Base-by-base conservation (phyloP, 2,888 invertebrate genomes). In the Athalia rosae region DNA sequence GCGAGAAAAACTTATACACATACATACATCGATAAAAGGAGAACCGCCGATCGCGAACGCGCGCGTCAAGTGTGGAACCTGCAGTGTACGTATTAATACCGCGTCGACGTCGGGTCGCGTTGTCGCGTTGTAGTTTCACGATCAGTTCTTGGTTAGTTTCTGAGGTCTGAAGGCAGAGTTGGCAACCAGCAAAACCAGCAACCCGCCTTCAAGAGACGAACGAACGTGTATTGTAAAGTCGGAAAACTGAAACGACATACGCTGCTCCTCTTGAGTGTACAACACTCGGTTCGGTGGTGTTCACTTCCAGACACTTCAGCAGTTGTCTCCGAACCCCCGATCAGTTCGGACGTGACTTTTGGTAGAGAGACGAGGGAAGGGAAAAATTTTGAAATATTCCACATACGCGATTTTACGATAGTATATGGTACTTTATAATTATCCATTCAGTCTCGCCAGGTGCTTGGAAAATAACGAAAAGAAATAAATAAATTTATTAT, bases 321-420 rank as follows among this genome's bases (percentile, higher is more conserved):
- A 89, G 89, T 89, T 88, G 88, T 88, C 87, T 87, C 87, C 84
- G 88, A 87, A 88, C 83, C 86, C 88, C 86, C 87, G 87, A 87
- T 85, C 86, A 81, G 88, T 83, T 86, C 88, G 88, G 88, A 89
- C 88, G 88, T 85, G 79, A 79, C 79, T 77, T 78, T 61, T 53
- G 53, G 53, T 53, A 9, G 53, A 6, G 53, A 53, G 11, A 11
- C 53, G 53, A 53, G 53, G 53, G n/a, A n/a, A 9, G 53, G n/a
- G 7, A 50, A 9, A 53, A n/a, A 53, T n/a, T n/a, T 28, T 28
- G 28, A 28, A 28, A 28, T 28, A 28, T 28, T 28, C 28, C 28
- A 28, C 28, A 28, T 28, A 28, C 28, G 28, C 28, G 28, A 28
- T 28, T 62, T 62, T 41, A 13, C 11, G 62, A 62, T 43, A 62